A percentile compares a stretch with the other conserved stretches of the same genome.
phyloP scores from a whole-genome alignment of 23 tunicate species.

The Trididemnum miniatum region DNA sequence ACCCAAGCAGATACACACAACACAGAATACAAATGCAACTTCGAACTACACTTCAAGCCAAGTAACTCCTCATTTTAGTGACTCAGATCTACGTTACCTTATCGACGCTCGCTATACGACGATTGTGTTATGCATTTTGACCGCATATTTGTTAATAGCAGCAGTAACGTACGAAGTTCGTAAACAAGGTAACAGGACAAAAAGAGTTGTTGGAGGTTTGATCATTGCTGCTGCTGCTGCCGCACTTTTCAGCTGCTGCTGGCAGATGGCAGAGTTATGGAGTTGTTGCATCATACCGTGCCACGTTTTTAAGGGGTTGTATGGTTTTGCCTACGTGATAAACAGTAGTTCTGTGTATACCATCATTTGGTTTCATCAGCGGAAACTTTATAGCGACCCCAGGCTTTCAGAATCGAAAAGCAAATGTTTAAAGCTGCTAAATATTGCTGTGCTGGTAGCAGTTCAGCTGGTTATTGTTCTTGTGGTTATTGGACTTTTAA shows the following conservation, averaged over 20 bases:
- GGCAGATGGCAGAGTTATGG: slow-evolving; percentile 15
- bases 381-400: neutral
- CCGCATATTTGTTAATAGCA: neutral
- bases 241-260: neutral
- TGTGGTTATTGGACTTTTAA: neutral
- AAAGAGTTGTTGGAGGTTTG: neutral
- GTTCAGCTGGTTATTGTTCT: neutral
- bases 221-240: neutral
- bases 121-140: neutral
- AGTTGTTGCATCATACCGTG: neutral
- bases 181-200: neutral
- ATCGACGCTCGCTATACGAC: neutral
- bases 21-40: no score
- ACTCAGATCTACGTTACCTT: neutral
- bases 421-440: neutral
- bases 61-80: neutral
- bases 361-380: neutral
- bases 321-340: neutral
- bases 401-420: slow-evolving; percentile 14
- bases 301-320: neutral
- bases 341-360: slow-evolving; percentile 3
- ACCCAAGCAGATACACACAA: no score
- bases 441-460: neutral
- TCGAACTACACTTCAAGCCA: no score
- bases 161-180: neutral